These are phyloP conservation scores for Sciurus vulgaris DNA, from an alignment of 2,797 vertebrate species.

Conservation along the genomic window DNA sequence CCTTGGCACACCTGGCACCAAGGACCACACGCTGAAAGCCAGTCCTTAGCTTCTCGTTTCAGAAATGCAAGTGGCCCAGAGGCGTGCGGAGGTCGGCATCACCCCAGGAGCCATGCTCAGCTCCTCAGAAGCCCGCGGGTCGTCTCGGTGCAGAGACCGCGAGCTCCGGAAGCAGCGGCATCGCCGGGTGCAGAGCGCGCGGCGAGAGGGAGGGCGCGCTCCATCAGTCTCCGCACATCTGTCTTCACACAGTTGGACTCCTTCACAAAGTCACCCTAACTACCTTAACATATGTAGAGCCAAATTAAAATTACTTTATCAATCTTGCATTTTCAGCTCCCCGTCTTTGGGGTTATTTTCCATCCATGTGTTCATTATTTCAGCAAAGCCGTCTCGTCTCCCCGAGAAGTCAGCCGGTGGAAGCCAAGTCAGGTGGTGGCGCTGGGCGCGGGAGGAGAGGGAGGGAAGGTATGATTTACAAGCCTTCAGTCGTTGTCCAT, in stretches of 20 bases:
- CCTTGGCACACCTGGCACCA: not conserved
- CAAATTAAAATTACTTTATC: conserved; percentile 86
- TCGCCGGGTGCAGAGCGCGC: too few relatives aligned
- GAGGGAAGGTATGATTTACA: not conserved
- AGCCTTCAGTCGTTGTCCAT: not conserved
- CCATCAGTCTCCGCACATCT: conserved; percentile 78
- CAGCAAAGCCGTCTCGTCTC: not conserved
- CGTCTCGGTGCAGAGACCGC: too few relatives aligned
- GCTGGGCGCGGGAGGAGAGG: fast-evolving
- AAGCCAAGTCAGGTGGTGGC: not conserved
- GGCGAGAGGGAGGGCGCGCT: not conserved
- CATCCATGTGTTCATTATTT: conserved; percentile 81
- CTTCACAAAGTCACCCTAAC: conserved; percentile 83
- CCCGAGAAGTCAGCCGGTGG: conserved; percentile 20
- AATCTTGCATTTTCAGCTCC: conserved; percentile 82
- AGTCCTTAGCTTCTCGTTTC: fast-evolving
- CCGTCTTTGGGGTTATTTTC: conserved; percentile 80
- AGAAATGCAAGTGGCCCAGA: fast-evolving
- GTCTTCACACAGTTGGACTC: conserved; percentile 82
- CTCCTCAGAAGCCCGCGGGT: too few relatives aligned
- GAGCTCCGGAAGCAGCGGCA: too few relatives aligned
- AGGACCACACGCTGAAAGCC: not conserved
- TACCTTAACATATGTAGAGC: conserved; percentile 85
- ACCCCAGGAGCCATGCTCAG: fast-evolving
- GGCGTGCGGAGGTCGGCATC: fast-evolving